Evolutionary conservation across 2,888 invertebrate genomes (phyloP), one percentile per base, ranked within the genome.

Genomic region (Trisateles emortualis): DNA sequence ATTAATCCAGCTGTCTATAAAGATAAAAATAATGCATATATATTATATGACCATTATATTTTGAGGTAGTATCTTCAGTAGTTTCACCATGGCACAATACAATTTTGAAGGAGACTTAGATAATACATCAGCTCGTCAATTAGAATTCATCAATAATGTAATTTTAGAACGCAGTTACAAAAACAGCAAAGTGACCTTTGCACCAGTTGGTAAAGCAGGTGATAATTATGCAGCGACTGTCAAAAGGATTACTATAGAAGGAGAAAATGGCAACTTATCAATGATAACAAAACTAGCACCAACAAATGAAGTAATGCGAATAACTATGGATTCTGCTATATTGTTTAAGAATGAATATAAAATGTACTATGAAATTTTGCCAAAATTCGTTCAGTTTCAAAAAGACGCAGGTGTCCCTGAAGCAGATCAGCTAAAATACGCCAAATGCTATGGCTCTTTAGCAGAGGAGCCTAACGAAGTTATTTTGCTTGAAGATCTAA

Each of bases 251-350:
- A 68, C 41, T 0, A 65, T 77, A 9, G 53, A 74, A 58, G 51
- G 63, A 11, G 70, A 72, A 5, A 59, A 73, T 59, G 75, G 66
- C 10, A 51, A 0, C 3, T 17, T 50, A 1, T 53, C 33, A 22
- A 74, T 86, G 55, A 66, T 87, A 1, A 80, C 72, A 0, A 87
- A 87, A 66, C 54, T 85, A 10, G 83, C 83, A 5, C 70, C 81
- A 0, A 33, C 52, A 0, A 5, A 35, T 4, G 77, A 77, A 54
- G 41, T 40, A 3, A 0, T 66, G n/a, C 68, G 81, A 30, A 11
- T 33, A 9, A 39, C 46, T 14, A 58, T 63, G 22, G 71, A 70
- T 14, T 58, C 59, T 13, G 43, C 3, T 4, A 0, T 53, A 1
- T 3, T 76, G 5, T 84, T 83, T 38, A 63, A 26, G 1, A 86